These are phyloP conservation scores for Rhabdophis nuchalis DNA, from an alignment of 2,797 vertebrate species.

Conservation along the genomic window DNA sequence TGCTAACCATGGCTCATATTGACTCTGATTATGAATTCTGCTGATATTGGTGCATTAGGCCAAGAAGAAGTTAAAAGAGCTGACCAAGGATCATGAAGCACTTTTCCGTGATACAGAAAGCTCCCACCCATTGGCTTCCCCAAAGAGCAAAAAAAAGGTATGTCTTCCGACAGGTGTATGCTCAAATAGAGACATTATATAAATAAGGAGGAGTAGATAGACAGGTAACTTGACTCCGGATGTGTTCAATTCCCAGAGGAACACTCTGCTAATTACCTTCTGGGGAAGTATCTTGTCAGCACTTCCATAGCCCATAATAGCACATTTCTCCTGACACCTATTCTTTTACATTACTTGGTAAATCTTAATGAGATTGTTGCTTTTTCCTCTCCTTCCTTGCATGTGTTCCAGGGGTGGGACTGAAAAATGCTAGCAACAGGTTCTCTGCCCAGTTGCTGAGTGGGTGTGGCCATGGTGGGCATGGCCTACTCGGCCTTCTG, in stretches of 20 bases:
- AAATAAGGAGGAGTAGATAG: neutral
- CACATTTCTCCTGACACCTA: neutral
- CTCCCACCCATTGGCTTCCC: slow-evolving; percentile 75
- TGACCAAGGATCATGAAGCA: slow-evolving; percentile 82
- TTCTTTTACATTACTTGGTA: neutral
- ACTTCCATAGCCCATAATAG: neutral
- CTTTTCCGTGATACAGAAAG: slow-evolving; percentile 83
- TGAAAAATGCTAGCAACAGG: too few species aligned
- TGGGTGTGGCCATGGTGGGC: too few species aligned
- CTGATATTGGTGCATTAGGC: slow-evolving; percentile 63
- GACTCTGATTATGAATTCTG: neutral
- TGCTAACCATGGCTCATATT: neutral
- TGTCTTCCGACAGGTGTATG: neutral
- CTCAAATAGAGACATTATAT: neutral
- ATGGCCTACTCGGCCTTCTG: too few species aligned
- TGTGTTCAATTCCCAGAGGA: neutral
- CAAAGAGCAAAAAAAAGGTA: slow-evolving; percentile 86
- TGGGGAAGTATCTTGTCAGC: neutral
- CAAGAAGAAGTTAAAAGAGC: slow-evolving; percentile 80
- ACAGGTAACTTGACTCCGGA: neutral
- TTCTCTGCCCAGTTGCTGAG: too few species aligned
- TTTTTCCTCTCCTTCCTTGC: neutral
- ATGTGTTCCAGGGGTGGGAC: too few species aligned
- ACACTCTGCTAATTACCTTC: neutral
- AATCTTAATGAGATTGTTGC: neutral